Evolutionary conservation across 2,888 invertebrate species (phyloP), one percentile per base, ranked within the genome.

Genomic region (Physocephala rufipes): DNA sequence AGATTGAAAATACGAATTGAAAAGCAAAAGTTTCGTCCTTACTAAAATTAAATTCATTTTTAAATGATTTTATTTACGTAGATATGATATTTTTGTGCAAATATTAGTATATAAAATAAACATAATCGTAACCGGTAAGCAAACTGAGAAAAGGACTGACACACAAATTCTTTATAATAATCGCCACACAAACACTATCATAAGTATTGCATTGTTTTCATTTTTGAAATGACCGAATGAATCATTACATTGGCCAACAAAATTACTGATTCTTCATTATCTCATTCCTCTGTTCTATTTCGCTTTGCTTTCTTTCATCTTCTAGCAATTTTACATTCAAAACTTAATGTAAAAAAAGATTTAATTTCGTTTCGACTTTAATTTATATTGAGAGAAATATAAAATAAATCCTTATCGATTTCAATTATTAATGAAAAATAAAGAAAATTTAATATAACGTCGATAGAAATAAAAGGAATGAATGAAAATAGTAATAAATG

Each of bases 21-120:
- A 2, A 55, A 55, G 19, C 53, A 19, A 15, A 55, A 55, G 24
- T 24, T 19, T 21, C 5, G n/a, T 12, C 19, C 53, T 21, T 21
- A 21, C 58, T 51, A 55, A 53, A 21, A 24, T n/a, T 15, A 66
- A 64, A 66, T 66, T 55, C 21, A 53, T 55, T 55, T 55, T 53
- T 55, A 66, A 51, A 55, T 21, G 36, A 53, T 63, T 62, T 62
- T 69, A 69, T 69, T 63, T 69, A 63, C 62, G 63, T 69, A 63
- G 53, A 69, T 63, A 69, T 63, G 69, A 21, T 43, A 62, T 61
- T 61, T 61, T 68, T 68, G 49, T 30, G 67, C 61, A 68, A 16
- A 68, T 66, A 9, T 55, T 61, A 13, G 12, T 65, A 19, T 19
- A 26, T 28, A 21, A 49, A 24, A 2, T n/a, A 15, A 28, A 15